Base-by-base conservation (phyloP, 1,140 invertebrate genomes). In the Ptiloglossa arizonensis region DNA sequence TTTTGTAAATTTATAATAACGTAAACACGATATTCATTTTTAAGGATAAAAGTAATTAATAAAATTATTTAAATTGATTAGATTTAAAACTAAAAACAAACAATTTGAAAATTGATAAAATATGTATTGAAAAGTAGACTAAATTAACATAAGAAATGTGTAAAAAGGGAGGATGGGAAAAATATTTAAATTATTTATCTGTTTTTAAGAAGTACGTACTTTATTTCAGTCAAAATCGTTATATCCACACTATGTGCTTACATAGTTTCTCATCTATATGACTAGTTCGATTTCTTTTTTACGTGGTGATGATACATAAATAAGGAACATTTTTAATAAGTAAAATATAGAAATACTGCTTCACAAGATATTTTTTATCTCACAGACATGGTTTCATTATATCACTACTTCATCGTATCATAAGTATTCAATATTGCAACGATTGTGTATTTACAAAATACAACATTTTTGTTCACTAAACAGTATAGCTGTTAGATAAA, bases 1-100 rank as follows among this genome's bases (percentile, higher is more conserved):
- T 72, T 85, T 52, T 73, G 77, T 83, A 80, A 83, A 80, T 85
- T 83, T 69, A 32, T 77, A 75, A 62, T 24, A 44, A 41, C 41
- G 22, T 80, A 50, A 52, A 57, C 19, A 46, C 38, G 67, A 27
- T 50, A 41, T 57, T 48, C 48, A 19, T 38, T 68, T n/a, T 32
- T 52, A 32, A 24, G 19, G n/a, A 29, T 48, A 27, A 22, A 11
- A 38, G 48, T 19, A 56, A 64, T 59, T 22, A 35, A 38, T 57
- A 72, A 62, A 72, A 38, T 64, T 15, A 54, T 64, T n/a, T n/a
- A n/a, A n/a, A n/a, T n/a, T 19, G 6, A 56, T 59, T 57, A 59
- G 57, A 57, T 44, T 67, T 15, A 57, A 64, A 70, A 15, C 54
- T 62, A 67, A 60, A 52, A 15, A 38, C 22, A 72, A 68, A 50